Conservation (phyloP, 1,140 invertebrate species). For the Drosophila asahinai region DNA sequence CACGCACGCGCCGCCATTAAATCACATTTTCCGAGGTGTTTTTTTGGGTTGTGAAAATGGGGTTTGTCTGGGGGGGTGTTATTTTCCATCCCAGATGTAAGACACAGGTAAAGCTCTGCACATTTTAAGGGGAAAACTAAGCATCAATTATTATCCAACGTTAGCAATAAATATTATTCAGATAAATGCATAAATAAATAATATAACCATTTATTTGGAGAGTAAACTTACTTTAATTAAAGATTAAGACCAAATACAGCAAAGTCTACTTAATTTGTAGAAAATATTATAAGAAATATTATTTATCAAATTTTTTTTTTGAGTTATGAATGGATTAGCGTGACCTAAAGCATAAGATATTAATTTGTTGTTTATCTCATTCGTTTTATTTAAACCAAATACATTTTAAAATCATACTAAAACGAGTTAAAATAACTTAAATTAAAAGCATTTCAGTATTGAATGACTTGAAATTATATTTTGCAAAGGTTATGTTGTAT, state of each 20-base stretch:
- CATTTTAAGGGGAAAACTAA: neutral
- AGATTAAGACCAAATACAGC: too few species aligned
- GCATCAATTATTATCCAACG: neutral
- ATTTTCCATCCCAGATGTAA: neutral
- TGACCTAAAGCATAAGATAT: neutral
- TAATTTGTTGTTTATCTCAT: too few species aligned
- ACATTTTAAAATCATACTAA: too few species aligned
- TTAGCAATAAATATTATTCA: constrained; percentile 5
- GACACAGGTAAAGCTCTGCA: neutral
- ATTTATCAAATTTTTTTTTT: neutral
- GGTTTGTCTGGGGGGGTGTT: neutral
- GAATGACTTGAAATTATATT: too few species aligned
- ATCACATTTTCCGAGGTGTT: constrained; percentile 62
- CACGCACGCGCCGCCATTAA: constrained; percentile 68
- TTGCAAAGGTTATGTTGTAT: too few species aligned
- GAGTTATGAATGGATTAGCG: neutral
- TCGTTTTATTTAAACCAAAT: too few species aligned
- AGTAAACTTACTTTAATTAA: neutral
- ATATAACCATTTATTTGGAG: neutral
- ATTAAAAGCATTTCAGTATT: too few species aligned
- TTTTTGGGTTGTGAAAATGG: constrained; percentile 23
- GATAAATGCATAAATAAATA: constrained; percentile 4
- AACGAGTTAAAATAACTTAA: too few species aligned
- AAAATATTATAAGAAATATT: neutral
- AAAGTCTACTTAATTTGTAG: too few species aligned